Base-by-base conservation (phyloP, 2,888 invertebrate genomes). In the Pandemis corylana region DNA sequence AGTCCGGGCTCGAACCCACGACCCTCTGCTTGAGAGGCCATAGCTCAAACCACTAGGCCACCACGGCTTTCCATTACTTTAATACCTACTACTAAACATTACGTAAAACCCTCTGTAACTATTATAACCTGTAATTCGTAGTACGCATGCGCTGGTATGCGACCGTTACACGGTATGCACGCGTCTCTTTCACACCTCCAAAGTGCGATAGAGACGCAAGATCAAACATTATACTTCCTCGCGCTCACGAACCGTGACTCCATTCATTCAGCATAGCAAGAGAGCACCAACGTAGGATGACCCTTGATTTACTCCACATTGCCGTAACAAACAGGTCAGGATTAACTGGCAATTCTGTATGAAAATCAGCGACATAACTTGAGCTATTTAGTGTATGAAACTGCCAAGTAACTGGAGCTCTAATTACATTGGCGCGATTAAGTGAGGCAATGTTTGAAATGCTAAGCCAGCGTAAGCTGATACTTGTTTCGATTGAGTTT, bases 131-230 rank as follows among this genome's bases (percentile, higher is more conserved):
- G 63, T 49, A 20, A 15, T 15, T 2, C 72, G 72, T 72, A 72
- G 72, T 72, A 72, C 72, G 72, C 72, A 68, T 64, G 49, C 67
- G 61, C 10, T 12, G 72, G 72, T 46, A 68, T 68, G 72, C 46
- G 13, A 56, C 72, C 72, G 72, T 72, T 72, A 72, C 46, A 12
- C 20, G n/a, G 51, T 42, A 49, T 15, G n/a, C 28, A n/a, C 20
- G 0, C 68, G 0, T 72, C 68, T 68, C 72, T 7, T n/a, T 63
- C 68, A 13, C 63, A 15, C 72, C 10, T 46, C 9, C 44, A 46
- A 28, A 2, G 12, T 10, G 12, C 10, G 56, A 64, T 63, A 12
- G 68, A 64, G 46, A 49, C 4, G 12, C 7, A 7, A 6, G 9
- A 44, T 15, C 15, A 28, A 36, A 20, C 7, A 28, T 42, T 42